A percentile compares a stretch with the other conserved stretches of the same genome.
Conservation (phyloP, 2,888 invertebrate genomes). For the Penaeus monodon region DNA sequence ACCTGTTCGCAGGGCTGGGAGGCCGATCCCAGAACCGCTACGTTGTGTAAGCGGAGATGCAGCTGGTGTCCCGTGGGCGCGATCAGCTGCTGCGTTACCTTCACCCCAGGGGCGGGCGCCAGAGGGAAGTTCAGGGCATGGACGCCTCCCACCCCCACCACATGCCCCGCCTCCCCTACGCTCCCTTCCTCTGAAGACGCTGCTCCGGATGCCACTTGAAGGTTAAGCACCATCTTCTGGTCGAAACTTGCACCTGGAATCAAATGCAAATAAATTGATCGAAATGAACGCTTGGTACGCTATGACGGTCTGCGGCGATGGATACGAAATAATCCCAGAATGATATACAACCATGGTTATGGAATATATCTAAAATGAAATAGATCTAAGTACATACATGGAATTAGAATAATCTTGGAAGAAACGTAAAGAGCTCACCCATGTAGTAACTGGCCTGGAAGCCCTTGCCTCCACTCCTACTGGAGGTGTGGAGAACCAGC, state of each 20-base stretch:
- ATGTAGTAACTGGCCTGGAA: slow-evolving; percentile 79
- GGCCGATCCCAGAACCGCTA: slow-evolving; percentile 47
- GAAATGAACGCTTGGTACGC: too few relatives aligned
- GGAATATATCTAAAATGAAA: neutral
- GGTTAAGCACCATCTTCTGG: slow-evolving; percentile 70
- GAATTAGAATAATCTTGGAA: too few relatives aligned
- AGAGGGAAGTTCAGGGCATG: slow-evolving; percentile 76
- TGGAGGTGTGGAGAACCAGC: slow-evolving; percentile 74
- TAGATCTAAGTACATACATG: too few relatives aligned
- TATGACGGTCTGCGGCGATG: neutral
- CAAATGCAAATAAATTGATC: neutral
- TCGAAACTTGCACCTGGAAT: slow-evolving; percentile 68
- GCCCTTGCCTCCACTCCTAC: slow-evolving; percentile 77
- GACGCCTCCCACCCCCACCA: slow-evolving; percentile 70
- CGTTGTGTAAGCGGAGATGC: slow-evolving; percentile 70
- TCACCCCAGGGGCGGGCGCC: slow-evolving; percentile 72
- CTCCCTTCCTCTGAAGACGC: slow-evolving; percentile 60
- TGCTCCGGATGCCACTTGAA: slow-evolving; percentile 71
- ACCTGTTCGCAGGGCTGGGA: slow-evolving; percentile 46
- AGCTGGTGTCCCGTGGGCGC: slow-evolving; percentile 72
- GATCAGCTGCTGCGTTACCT: slow-evolving; percentile 74
- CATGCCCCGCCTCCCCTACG: neutral
- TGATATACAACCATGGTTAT: neutral
- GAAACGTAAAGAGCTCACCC: slow-evolving; percentile 70
- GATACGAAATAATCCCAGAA: slow-evolving; percentile 32